Percentiles rank a stretch among this genome's conserved stretches.
Conservation (phyloP, 2,797 vertebrate genomes). For the Poeciliopsis gracilis region DNA sequence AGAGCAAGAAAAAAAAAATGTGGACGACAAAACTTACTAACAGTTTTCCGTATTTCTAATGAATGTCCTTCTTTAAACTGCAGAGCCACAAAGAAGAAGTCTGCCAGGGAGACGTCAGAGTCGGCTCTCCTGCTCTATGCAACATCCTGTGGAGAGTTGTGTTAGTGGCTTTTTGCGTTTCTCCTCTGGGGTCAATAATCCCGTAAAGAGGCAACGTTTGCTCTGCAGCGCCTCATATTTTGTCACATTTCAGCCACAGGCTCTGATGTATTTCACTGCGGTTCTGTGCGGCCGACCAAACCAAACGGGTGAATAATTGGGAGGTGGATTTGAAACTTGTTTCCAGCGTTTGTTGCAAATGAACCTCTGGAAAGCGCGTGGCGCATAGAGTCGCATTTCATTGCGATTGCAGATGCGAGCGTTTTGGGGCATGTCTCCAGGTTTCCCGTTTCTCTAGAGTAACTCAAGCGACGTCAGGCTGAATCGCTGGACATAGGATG, state of each 20-base stretch:
- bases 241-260: neutral
- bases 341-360: neutral
- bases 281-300: neutral
- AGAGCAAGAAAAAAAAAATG: neutral
- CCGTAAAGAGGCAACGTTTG: neutral
- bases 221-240: neutral
- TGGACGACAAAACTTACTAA: neutral
- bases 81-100: neutral
- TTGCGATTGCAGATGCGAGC: too few relatives aligned
- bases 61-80: neutral
- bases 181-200: neutral
- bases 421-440: neutral
- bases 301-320: neutral
- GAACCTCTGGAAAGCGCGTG: neutral
- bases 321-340: neutral
- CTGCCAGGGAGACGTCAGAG: neutral
- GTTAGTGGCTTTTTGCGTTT: conserved; percentile 3
- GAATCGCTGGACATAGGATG: too few relatives aligned
- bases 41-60: neutral
- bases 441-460: neutral
- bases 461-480: neutral
- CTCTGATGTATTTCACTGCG: neutral
- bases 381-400: neutral
- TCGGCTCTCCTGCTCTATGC: neutral
- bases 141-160: neutral